Conservation (phyloP, 2,888 invertebrate genomes). For the Eustalomyia histrio region DNA sequence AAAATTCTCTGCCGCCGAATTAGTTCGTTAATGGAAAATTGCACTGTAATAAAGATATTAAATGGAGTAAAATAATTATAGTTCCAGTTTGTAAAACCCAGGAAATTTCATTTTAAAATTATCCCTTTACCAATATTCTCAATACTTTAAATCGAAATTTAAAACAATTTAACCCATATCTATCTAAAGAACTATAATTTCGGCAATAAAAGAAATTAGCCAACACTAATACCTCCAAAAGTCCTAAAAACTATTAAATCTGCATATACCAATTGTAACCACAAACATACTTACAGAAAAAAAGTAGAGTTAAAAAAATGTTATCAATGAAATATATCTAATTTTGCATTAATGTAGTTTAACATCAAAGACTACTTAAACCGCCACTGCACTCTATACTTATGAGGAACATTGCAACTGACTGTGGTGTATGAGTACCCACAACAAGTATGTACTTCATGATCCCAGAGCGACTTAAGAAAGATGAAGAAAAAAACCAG, state of each 20-base stretch:
- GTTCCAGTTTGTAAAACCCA: too few species aligned
- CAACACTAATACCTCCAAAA: background rate
- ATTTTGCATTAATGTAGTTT: conserved; percentile 58
- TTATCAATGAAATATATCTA: conserved; percentile 60
- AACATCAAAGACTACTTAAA: conserved; percentile 63
- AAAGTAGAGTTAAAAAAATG: conserved; percentile 34
- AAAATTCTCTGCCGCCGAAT: too few species aligned
- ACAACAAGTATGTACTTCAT: conserved; percentile 29
- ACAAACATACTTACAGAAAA: conserved; percentile 10
- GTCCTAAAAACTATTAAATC: conserved; percentile 16
- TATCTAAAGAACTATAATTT: conserved; percentile 13
- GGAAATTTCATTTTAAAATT: too few species aligned
- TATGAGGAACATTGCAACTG: conserved; percentile 47
- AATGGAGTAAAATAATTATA: too few species aligned
- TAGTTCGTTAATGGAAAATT: too few species aligned
- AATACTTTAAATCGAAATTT: too few species aligned
- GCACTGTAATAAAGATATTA: too few species aligned
- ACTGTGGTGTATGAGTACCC: conserved; percentile 37
- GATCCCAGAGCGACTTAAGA: conserved; percentile 22
- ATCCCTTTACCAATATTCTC: too few species aligned
- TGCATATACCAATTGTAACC: conserved; percentile 40
- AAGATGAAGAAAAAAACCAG: conserved; percentile 43
- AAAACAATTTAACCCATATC: conserved; percentile 38
- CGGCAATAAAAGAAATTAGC: conserved; percentile 16
- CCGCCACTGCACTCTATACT: conserved; percentile 52